Evolutionary conservation across 2,888 invertebrate genomes (phyloP).

Genomic region (Lithophane leautieri): DNA sequence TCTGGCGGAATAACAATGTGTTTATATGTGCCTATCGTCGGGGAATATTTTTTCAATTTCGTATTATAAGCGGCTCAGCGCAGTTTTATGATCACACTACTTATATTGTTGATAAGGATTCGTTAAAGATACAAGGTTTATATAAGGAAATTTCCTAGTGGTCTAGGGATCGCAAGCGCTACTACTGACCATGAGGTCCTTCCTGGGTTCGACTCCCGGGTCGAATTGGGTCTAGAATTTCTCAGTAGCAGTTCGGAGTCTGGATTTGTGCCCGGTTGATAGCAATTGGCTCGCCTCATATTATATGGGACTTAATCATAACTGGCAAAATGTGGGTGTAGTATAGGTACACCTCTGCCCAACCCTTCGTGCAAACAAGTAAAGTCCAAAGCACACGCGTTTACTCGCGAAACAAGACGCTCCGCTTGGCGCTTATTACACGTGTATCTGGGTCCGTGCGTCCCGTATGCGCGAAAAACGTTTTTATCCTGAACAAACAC

Average conservation of each 20-base stretch:
- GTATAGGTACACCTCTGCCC: not conserved
- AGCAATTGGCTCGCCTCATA: too few species aligned
- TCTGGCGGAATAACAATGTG: conserved; percentile 11
- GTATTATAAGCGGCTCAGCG: not conserved
- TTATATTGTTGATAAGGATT: not conserved
- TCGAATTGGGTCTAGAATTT: not conserved
- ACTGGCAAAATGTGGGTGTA: not conserved
- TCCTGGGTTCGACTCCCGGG: not conserved
- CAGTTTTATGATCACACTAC: not conserved
- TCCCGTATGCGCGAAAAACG: not conserved
- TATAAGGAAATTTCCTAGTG: too few species aligned
- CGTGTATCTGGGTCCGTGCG: not conserved
- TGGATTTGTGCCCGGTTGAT: not conserved
- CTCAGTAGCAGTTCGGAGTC: not conserved
- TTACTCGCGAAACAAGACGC: not conserved
- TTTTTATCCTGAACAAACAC: conserved; percentile 2
- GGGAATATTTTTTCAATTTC: not conserved
- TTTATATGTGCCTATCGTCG: not conserved
- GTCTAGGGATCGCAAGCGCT: too few species aligned
- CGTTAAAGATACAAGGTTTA: too few species aligned
- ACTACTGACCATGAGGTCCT: too few species aligned
- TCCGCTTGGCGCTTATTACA: not conserved
- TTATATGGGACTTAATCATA: too few species aligned
- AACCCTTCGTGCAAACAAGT: not conserved
- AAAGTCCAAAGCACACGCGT: not conserved